Percentiles rank a stretch among this genome's conserved stretches.
These are phyloP conservation scores for Microcebus griseorufus DNA, from an alignment of 2,113 vertebrate genomes.

Conservation along the genomic window DNA sequence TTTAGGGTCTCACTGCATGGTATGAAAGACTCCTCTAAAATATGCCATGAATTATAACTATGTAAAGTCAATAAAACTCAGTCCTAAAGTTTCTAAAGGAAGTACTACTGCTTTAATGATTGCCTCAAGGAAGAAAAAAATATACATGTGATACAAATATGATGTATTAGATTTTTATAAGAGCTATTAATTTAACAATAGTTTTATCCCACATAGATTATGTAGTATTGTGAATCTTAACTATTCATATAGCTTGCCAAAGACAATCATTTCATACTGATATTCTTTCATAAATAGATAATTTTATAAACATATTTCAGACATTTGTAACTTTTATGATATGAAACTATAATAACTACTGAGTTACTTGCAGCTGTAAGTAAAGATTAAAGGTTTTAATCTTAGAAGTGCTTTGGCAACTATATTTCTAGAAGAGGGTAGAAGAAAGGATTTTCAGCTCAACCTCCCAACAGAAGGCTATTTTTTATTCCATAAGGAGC, in stretches of 20 bases:
- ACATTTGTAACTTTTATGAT: not conserved
- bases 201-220: slow-evolving; percentile 11
- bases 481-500: not conserved
- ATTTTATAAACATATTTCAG: not conserved
- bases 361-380: not conserved
- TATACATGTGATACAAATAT: not conserved
- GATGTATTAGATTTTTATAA: not conserved
- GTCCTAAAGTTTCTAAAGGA: not conserved
- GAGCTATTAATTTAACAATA: not conserved
- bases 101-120: not conserved
- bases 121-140: not conserved
- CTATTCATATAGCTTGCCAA: not conserved
- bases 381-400: not conserved
- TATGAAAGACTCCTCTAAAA: not conserved
- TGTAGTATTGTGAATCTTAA: not conserved
- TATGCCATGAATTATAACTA: not conserved
- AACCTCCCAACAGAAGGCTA: not conserved
- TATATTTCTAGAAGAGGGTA: not conserved
- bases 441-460: not conserved
- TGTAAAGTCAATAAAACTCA: not conserved
- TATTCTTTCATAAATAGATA: not conserved
- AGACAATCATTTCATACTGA: not conserved
- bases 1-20: not conserved
- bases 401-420: not conserved
- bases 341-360: not conserved